Evolutionary conservation across 1,140 invertebrate genomes (phyloP), one percentile per base, ranked within the genome.

Genomic region (Brachionus asplanchnoidis): DNA sequence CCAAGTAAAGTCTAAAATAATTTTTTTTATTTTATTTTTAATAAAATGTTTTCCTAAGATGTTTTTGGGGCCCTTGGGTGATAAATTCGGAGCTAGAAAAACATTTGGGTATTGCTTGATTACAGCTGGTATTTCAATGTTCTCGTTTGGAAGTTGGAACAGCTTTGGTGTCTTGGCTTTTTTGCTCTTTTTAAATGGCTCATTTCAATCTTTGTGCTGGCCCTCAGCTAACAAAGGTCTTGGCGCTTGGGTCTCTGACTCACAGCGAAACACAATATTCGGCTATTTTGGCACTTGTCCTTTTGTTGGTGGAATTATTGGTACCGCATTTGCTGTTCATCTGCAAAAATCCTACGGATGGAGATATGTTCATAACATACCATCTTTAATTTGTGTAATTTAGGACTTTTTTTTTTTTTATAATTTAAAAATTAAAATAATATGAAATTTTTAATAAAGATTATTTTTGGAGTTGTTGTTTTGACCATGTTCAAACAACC

Each of bases 221-320:
- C 91, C 91, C 3, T 89, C 90, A 60, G 88, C 88, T 73, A 90
- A 88, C 82, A 91, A 91, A 85, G 87, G 88, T 32, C 77, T 92
- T 2, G 88, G 89, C 26, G 87, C 88, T 8, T 92, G 91, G 91
- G 91, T 90, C 86, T 87, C 90, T 17, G 90, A 91, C 65, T 85
- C 78, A 84, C 85, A 88, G 12, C 86, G 89, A 26, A 91, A 92
- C 86, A 87, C 88, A 44, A 88, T 91, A 23, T 90, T 92, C 87
- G 91, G 91, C 6, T 87, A 91, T 80, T 89, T 91, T 86, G 90
- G 90, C 7, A 92, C 91, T 3, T 90, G 90, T 85, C 89, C 90
- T 7, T 92, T 90, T 88, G 89, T 88, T 46, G 91, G 91, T 65
- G 91, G 91, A n/a, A 88, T 91, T 66, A 85, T 89, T 36, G 91